Conservation (phyloP, 2,113 vertebrate species). For the Eulemur macaco region DNA sequence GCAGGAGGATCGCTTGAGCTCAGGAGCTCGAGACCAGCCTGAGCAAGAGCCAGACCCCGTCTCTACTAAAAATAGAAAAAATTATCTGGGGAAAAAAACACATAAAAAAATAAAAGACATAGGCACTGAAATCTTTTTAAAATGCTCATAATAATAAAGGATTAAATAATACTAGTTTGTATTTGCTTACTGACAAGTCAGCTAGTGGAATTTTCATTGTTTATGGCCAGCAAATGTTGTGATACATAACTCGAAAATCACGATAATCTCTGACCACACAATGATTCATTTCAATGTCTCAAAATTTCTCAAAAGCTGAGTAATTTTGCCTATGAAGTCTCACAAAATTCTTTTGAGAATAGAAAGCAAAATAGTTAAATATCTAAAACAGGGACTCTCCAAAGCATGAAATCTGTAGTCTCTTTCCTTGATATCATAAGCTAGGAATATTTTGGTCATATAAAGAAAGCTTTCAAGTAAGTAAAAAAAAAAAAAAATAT, state of each 20-base stretch:
- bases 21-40: too few species aligned
- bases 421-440: background rate
- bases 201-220: background rate
- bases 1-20: too few species aligned
- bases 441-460: background rate
- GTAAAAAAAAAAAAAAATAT: background rate
- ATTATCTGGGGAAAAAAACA: too few species aligned
- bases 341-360: background rate
- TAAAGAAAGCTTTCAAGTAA: constrained; percentile 7
- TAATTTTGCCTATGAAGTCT: background rate
- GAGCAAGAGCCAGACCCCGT: too few species aligned
- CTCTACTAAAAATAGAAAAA: too few species aligned
- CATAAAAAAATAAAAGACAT: background rate
- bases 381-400: background rate
- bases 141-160: background rate
- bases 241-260: background rate
- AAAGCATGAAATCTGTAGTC: background rate
- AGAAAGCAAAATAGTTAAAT: background rate
- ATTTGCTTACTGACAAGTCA: background rate
- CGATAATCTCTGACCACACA: background rate
- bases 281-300: background rate
- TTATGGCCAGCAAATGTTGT: background rate
- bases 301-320: background rate
- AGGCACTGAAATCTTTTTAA: background rate
- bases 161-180: background rate